A percentile compares a stretch with the other conserved stretches of the same genome.
Conservation (phyloP, 2,797 vertebrate species). For the Myripristis murdjan region DNA sequence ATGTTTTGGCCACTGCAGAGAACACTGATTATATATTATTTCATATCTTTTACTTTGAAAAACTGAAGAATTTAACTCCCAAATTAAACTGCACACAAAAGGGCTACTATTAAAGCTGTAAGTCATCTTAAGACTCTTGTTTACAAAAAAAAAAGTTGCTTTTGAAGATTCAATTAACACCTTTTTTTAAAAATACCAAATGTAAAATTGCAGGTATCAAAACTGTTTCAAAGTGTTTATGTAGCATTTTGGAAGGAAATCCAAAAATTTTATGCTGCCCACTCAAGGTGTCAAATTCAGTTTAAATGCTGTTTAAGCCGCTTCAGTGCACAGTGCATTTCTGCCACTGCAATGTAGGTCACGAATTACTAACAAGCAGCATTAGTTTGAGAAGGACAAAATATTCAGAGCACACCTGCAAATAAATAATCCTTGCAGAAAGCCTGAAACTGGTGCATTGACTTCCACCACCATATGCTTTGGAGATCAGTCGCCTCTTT, state of each 20-base stretch:
- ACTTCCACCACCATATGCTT: background rate
- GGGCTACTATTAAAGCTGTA: too few species aligned
- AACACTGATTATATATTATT: background rate
- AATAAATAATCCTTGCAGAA: background rate
- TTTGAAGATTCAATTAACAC: too few species aligned
- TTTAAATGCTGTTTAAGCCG: too few species aligned
- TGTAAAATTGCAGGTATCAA: background rate
- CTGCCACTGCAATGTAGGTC: background rate
- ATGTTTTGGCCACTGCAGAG: background rate
- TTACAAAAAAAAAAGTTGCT: too few species aligned
- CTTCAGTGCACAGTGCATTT: background rate
- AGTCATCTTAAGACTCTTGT: too few species aligned
- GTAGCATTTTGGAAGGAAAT: background rate
- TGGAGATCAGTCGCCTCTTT: background rate
- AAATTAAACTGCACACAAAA: background rate
- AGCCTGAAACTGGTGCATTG: background rate
- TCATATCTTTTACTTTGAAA: background rate
- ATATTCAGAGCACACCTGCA: conserved; percentile 7
- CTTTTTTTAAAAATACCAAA: too few species aligned
- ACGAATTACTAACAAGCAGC: background rate
- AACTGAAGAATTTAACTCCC: background rate
- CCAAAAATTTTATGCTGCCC: too few species aligned
- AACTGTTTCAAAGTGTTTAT: background rate
- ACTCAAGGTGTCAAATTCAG: too few species aligned
- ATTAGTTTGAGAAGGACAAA: background rate